A percentile compares a stretch with the other conserved stretches of the same genome.
phyloP scores from a whole-genome alignment of 2,888 invertebrate genomes.

The Anagyrus pseudococci region DNA sequence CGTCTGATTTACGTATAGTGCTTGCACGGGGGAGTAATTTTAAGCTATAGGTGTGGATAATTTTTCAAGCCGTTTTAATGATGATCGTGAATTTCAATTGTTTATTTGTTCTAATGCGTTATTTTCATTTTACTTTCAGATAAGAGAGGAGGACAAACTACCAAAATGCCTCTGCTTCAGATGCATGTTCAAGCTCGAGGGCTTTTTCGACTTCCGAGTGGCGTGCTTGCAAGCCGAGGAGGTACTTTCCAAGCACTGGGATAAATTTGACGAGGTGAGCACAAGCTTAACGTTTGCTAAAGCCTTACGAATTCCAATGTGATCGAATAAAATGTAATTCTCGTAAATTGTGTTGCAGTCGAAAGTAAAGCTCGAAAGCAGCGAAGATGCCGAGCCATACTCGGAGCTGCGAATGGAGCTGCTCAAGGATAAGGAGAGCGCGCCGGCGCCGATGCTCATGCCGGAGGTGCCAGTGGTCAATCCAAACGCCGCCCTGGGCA shows the following conservation, averaged over 20 bases:
- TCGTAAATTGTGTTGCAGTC: too few relatives aligned
- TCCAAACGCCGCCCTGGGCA: slow-evolving; percentile 59
- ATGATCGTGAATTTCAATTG: too few relatives aligned
- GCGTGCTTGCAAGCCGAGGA: slow-evolving; percentile 60
- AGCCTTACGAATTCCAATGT: too few relatives aligned
- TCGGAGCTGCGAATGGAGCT: slow-evolving; percentile 50
- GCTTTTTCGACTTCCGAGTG: slow-evolving; percentile 63
- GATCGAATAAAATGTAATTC: too few relatives aligned
- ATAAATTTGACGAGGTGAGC: not conserved
- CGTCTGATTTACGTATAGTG: too few relatives aligned
- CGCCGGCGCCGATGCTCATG: slow-evolving; percentile 51
- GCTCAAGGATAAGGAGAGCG: slow-evolving; percentile 52
- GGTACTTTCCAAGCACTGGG: slow-evolving; percentile 1
- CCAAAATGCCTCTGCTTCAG: slow-evolving; percentile 63
- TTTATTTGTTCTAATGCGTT: too few relatives aligned
- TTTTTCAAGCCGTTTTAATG: too few relatives aligned
- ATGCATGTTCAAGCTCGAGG: slow-evolving; percentile 64
- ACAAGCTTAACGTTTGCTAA: too few relatives aligned
- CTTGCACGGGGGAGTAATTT: too few relatives aligned
- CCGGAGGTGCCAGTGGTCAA: slow-evolving; percentile 60
- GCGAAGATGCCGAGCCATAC: slow-evolving; percentile 29
- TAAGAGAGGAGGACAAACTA: slow-evolving; percentile 59
- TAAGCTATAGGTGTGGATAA: too few relatives aligned
- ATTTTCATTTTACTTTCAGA: slow-evolving; percentile 50
- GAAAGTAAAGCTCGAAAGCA: slow-evolving; percentile 26